Conservation (phyloP, 2,888 invertebrate genomes). For the Taphrorychus bicolor region DNA sequence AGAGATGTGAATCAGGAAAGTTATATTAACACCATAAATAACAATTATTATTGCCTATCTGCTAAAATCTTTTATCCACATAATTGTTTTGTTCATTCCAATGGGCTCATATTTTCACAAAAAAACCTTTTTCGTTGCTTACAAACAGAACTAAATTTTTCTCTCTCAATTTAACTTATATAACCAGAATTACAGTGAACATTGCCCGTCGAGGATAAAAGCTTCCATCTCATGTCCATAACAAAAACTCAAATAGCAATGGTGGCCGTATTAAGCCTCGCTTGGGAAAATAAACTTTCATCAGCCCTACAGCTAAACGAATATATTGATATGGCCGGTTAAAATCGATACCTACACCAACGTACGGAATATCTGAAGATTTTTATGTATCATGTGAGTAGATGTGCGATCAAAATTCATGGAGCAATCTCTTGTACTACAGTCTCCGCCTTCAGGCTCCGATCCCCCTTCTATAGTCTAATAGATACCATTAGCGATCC, state of each 20-base stretch:
- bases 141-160: neutral
- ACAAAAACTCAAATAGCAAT: neutral
- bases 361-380: neutral
- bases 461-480: neutral
- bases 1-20: too few relatives aligned
- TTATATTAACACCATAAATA: too few relatives aligned
- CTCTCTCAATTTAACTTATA: neutral
- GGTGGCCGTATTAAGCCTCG: constrained; percentile 6
- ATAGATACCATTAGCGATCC: neutral
- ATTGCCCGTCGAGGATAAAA: neutral
- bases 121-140: neutral
- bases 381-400: neutral
- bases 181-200: neutral
- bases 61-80: too few relatives aligned
- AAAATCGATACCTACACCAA: constrained; percentile 5
- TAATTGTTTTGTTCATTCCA: too few relatives aligned
- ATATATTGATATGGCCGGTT: constrained; percentile 2
- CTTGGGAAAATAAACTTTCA: constrained; percentile 21
- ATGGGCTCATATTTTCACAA: too few relatives aligned
- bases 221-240: neutral
- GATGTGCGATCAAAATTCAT: neutral
- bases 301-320: constrained; percentile 7
- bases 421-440: too few relatives aligned
- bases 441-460: neutral
- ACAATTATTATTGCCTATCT: too few relatives aligned